These are phyloP conservation scores for Thalassophryne amazonica DNA, from an alignment of 2,797 vertebrate species.

Conservation along the genomic window DNA sequence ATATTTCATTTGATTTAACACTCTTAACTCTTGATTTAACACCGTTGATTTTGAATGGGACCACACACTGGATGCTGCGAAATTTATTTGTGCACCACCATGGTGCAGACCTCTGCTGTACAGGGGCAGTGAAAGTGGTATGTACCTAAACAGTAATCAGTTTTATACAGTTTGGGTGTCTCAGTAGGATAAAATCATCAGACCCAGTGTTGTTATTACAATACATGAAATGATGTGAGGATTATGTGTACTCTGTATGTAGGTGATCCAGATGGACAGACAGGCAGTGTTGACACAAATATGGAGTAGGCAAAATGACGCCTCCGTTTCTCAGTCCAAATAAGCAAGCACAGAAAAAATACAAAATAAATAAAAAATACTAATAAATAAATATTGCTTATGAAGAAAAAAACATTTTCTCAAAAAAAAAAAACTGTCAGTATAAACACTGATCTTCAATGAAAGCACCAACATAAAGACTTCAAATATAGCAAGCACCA, in stretches of 20 bases:
- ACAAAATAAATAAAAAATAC: no score
- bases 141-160: conserved; percentile 28
- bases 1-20: no score
- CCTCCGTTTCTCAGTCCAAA: background rate
- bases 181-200: conserved; percentile 21
- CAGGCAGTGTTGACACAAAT: conserved; percentile 22
- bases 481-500: no score
- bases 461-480: no score
- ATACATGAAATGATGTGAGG: conserved; percentile 30
- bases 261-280: background rate
- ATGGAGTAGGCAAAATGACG: conserved; percentile 22
- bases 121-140: conserved; percentile 2
- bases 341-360: background rate
- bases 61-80: no score
- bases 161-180: conserved; percentile 26
- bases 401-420: no score
- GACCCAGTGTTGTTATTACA: conserved; percentile 17
- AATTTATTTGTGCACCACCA: no score
- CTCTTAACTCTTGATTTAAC: no score
- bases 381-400: background rate
- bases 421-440: no score
- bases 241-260: conserved; percentile 42
- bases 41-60: no score
- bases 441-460: no score
- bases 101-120: conserved; percentile 2